Percentiles rank a stretch among this genome's conserved stretches.
phyloP scores from a whole-genome alignment of 2,797 vertebrate species.

The Molossus alvarezi region DNA sequence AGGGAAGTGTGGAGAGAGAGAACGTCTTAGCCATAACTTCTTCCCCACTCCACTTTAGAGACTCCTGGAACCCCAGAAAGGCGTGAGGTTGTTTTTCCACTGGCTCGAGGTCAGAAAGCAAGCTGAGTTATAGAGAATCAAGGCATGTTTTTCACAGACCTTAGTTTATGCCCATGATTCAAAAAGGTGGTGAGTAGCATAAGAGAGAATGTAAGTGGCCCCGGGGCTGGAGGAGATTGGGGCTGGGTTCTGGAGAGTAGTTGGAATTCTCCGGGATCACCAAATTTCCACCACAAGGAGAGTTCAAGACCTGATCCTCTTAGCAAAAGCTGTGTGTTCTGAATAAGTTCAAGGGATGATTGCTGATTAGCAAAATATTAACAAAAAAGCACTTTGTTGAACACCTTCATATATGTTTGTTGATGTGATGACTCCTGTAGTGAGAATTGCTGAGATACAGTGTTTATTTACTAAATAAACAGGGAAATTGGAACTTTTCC shows the following conservation, averaged over 20 bases:
- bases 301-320: background rate
- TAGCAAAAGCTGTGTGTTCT: background rate
- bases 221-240: background rate
- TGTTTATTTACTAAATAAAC: constrained; percentile 58
- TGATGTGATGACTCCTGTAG: background rate
- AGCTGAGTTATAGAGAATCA: constrained; percentile 8
- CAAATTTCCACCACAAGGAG: background rate
- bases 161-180: background rate
- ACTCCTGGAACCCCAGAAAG: constrained; percentile 25
- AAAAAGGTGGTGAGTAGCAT: background rate
- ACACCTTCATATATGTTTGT: constrained; percentile 7
- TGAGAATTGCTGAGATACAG: constrained; percentile 61
- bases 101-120: constrained; percentile 28
- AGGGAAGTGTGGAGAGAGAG: background rate
- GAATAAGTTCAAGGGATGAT: background rate
- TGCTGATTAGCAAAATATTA: background rate
- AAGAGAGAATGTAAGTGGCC: background rate
- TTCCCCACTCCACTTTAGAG: background rate
- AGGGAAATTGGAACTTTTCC: constrained; percentile 50
- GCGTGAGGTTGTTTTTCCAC: constrained; percentile 41
- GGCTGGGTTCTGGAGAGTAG: no score
- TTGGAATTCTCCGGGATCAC: constrained; percentile 7
- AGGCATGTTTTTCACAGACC: background rate
- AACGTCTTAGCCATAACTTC: background rate
- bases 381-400: constrained; percentile 5